These are phyloP conservation scores for Protonemura montana DNA, from an alignment of 2,888 invertebrate genomes.

Conservation along the genomic window DNA sequence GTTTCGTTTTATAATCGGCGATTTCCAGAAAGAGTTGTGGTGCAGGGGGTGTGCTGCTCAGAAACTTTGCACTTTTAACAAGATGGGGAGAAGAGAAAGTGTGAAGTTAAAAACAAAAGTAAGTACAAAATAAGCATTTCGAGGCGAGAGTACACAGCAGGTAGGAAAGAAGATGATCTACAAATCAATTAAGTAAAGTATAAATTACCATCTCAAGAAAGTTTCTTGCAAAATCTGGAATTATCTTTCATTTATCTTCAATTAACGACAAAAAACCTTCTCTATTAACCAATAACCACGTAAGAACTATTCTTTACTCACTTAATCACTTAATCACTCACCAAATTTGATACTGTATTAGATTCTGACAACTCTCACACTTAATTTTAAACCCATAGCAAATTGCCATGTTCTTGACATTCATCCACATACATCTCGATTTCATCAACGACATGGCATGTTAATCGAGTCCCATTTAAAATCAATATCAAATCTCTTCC, in stretches of 20 bases:
- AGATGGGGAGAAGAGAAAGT: not conserved
- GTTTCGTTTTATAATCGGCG: not conserved
- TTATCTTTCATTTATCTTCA: not conserved
- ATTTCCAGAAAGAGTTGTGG: not conserved
- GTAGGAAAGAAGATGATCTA: not conserved
- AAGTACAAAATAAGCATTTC: not conserved
- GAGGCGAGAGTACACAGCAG: not conserved
- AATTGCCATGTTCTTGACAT: not conserved
- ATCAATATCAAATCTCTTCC: too few species aligned
- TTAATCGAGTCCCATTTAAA: too few species aligned
- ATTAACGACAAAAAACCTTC: not conserved
- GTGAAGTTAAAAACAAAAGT: not conserved
- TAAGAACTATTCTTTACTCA: too few species aligned
- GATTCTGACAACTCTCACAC: not conserved
- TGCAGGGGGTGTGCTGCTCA: not conserved
- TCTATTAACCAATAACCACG: not conserved
- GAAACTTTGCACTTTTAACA: not conserved
- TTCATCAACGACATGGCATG: too few species aligned
- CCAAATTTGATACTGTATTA: not conserved
- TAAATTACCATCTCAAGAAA: not conserved
- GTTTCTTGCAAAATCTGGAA: not conserved
- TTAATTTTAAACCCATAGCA: not conserved
- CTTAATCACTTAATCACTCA: not conserved
- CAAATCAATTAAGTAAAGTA: not conserved
- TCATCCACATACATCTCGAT: too few species aligned